Base-by-base conservation (phyloP, 2,113 vertebrate genomes). In the Elaphurus davidianus region DNA sequence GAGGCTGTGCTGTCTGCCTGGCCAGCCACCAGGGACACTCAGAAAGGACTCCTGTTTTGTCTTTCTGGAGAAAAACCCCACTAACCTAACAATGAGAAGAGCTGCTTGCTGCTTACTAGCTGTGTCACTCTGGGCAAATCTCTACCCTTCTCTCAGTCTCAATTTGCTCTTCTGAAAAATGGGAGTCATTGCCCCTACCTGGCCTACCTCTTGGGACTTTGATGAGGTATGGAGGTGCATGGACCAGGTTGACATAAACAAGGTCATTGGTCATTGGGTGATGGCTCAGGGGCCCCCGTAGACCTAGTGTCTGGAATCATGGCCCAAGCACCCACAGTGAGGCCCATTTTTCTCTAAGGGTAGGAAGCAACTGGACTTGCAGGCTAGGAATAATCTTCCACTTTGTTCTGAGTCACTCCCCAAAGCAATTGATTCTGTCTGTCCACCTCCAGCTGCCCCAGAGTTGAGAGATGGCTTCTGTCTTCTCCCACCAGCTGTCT, bases 261-360 rank as follows among this genome's bases (percentile, higher is more conserved):
- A 86, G 45, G 15, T 23, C 78, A 23, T 6, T 55, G 12, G 45
- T 33, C 52, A 62, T 1, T 60, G 52, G 47, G 5, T 7, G 59
- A 54, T 45, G 67, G 67, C 33, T 33, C 43, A 11, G 2, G 28
- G 23, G 19, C 10, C 43, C 28, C 28, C 3, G 12, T 11, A 25
- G 27, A 78, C 11, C 6, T 30, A 17, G 14, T 5, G 28, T 2
- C 4, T 23, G 7, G 40, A 83, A 14, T 33, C 21, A 16, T 1
- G 55, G 19, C 50, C 33, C 9, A 0, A 2, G 17, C 40, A 3
- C 82, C 23, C 4, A 12, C 19, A 23, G 1, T 40, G 1, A 30
- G 47, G 36, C 47, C 15, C 7, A 19, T 36, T 62, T 33, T 52
- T 2, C 43, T 43, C 47, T 28, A 14, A 71, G 6, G 25, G 10